Conservation (phyloP, 2,797 vertebrate species). For the Notolepis coatsorum region DNA sequence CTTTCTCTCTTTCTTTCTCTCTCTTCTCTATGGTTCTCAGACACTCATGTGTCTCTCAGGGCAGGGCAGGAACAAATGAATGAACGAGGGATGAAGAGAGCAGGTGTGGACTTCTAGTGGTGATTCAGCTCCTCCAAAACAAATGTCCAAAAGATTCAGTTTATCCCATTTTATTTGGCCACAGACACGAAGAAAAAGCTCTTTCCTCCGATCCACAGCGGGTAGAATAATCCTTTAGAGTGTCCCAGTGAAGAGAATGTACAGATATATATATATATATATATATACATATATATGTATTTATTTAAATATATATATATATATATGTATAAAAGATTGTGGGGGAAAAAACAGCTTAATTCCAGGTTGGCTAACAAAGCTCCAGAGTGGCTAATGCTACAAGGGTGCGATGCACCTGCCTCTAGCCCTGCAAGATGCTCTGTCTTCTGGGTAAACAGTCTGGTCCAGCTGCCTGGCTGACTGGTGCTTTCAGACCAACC, state of each 20-base stretch:
- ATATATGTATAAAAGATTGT: neutral
- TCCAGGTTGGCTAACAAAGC: slow-evolving; percentile 11
- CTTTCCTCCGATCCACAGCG: slow-evolving; percentile 20
- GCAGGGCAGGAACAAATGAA: slow-evolving; percentile 19
- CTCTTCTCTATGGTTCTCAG: slow-evolving; percentile 21
- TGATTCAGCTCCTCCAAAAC: slow-evolving; percentile 22
- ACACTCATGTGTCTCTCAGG: slow-evolving; percentile 47
- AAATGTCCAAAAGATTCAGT: slow-evolving; percentile 53
- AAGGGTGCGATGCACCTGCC: slow-evolving; percentile 37
- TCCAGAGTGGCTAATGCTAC: slow-evolving; percentile 39
- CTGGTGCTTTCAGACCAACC: slow-evolving; percentile 46
- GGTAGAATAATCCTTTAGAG: slow-evolving; percentile 13
- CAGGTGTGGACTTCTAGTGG: slow-evolving; percentile 13
- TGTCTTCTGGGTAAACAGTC: slow-evolving; percentile 37
- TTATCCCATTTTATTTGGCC: neutral
- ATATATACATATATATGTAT: no score
- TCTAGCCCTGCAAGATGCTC: slow-evolving; percentile 41
- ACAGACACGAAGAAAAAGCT: neutral
- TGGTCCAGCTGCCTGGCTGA: slow-evolving; percentile 47
- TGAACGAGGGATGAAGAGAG: neutral
- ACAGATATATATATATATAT: no score
- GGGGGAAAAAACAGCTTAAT: slow-evolving; percentile 43
- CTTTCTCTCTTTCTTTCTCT: slow-evolving; percentile 27
- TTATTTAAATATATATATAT: no score
- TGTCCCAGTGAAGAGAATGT: neutral